Evolutionary conservation across 2,888 invertebrate genomes (phyloP).

Genomic region (Brachyptera risi): DNA sequence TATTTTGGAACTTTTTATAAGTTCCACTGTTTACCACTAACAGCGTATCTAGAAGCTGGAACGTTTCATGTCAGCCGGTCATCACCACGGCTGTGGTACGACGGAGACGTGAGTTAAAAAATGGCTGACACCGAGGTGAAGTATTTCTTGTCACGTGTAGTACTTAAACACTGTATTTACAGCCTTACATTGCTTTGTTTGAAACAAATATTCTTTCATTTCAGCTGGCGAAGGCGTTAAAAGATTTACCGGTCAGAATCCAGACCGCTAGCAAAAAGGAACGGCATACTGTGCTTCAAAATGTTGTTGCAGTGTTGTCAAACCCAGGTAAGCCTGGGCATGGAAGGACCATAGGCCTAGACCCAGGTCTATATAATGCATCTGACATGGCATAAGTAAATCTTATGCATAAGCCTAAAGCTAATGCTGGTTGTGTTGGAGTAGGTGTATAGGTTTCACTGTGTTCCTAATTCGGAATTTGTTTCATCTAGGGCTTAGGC

Average conservation of each 20-base stretch:
- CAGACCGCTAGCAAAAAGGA: constrained; percentile 69
- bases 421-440: no score
- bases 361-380: background rate
- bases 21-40: no score
- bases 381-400: background rate
- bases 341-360: background rate
- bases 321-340: constrained; percentile 71
- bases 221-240: constrained; percentile 63
- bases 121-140: constrained; percentile 68
- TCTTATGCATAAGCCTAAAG: no score
- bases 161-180: constrained; percentile 26
- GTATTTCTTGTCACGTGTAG: constrained; percentile 46
- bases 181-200: background rate
- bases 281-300: constrained; percentile 61
- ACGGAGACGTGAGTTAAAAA: constrained; percentile 1
- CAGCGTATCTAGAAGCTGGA: no score
- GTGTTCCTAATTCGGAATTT: no score
- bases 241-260: constrained; percentile 68
- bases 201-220: constrained; percentile 34
- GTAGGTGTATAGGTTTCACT: no score
- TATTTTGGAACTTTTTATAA: no score
- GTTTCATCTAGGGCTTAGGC: no score
- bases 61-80: no score
- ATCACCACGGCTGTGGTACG: no score
- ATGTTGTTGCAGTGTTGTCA: constrained; percentile 65